Evolutionary conservation across 2,797 vertebrate genomes (phyloP).

Genomic region (Manis pentadactyla): DNA sequence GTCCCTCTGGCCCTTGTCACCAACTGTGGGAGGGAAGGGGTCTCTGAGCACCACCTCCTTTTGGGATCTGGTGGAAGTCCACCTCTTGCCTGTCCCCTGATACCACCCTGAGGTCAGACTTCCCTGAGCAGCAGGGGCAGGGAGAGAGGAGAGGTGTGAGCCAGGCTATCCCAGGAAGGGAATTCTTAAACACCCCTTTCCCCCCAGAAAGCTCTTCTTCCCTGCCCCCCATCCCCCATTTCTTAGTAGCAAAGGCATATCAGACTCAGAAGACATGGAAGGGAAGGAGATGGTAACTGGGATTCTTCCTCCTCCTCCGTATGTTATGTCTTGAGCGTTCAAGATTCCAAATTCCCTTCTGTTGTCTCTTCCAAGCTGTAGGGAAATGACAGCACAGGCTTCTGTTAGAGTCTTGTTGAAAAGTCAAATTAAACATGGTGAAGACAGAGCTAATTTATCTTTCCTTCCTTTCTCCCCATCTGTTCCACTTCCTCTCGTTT

Average conservation of each 20-base stretch:
- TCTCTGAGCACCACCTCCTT: background rate
- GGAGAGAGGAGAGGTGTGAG: background rate
- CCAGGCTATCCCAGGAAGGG: background rate
- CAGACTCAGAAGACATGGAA: background rate
- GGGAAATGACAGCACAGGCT: background rate
- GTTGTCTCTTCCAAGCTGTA: background rate
- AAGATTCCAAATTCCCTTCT: background rate
- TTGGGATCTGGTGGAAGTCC: background rate
- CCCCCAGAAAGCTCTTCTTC: background rate
- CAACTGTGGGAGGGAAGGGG: background rate
- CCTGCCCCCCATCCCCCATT: background rate
- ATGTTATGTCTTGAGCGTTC: no score
- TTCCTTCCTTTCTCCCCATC: slow-evolving; percentile 9
- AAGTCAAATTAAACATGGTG: slow-evolving; percentile 48
- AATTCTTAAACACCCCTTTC: no score
- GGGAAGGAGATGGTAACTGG: background rate
- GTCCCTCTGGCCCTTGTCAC: background rate
- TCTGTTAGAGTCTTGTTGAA: slow-evolving; percentile 44
- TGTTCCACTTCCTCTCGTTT: slow-evolving; percentile 4
- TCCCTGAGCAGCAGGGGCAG: background rate
- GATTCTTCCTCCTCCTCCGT: background rate
- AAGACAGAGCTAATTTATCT: slow-evolving; percentile 63
- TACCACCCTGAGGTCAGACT: background rate
- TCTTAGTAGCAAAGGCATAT: background rate
- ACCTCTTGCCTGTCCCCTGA: background rate